A percentile compares a stretch with the other conserved stretches of the same genome.
Evolutionary conservation across 1,140 invertebrate species (phyloP).

Genomic region (Oedothorax gibbosus): DNA sequence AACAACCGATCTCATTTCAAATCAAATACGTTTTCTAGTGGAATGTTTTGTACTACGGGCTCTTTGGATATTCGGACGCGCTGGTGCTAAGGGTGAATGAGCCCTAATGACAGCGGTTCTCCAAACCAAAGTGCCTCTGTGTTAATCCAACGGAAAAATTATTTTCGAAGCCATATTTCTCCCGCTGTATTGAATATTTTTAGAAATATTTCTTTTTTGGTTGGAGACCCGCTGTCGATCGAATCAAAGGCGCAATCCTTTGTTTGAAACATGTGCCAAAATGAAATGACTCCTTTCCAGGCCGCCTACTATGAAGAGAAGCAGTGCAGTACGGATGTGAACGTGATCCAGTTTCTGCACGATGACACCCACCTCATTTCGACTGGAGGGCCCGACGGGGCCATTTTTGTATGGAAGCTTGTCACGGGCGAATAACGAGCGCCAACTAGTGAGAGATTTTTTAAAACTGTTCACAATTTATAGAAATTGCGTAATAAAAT

Average conservation of each 20-base stretch:
- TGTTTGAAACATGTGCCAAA: no score
- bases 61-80: no score
- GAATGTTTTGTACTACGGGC: no score
- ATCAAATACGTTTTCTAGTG: no score
- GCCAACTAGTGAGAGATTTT: neutral
- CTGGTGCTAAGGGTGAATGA: no score
- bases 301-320: conserved; percentile 88
- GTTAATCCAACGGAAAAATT: no score
- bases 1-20: no score
- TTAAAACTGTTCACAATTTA: no score
- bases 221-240: no score
- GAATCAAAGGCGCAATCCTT: no score
- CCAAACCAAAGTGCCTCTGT: neutral
- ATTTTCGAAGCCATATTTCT: no score
- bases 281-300: conserved; percentile 67
- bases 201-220: neutral
- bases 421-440: neutral
- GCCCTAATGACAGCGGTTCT: neutral
- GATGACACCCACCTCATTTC: conserved; percentile 89
- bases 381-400: conserved; percentile 90
- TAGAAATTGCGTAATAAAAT: no score
- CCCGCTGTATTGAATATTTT: neutral
- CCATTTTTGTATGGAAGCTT: conserved; percentile 71
- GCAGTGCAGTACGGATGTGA: conserved; percentile 87
- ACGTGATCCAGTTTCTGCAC: conserved; percentile 83